Evolutionary conservation across 2,888 invertebrate genomes (phyloP).

Genomic region (Noctuana brunneofusca): DNA sequence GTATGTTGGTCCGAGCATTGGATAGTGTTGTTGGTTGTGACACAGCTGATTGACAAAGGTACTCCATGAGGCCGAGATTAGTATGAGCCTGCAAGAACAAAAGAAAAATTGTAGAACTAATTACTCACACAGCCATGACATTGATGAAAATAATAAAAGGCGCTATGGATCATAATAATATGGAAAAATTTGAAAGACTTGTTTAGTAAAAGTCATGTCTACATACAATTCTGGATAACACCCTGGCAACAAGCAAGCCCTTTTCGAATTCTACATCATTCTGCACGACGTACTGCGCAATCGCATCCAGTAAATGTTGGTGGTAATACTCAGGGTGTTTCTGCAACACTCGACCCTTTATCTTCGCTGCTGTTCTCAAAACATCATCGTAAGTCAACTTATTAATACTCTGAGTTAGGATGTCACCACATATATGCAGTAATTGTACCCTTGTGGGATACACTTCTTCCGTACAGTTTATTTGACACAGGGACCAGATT

Average conservation of each 20-base stretch:
- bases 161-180: too few species aligned
- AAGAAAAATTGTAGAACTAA: too few species aligned
- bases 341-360: conserved; percentile 69
- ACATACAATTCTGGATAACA: conserved; percentile 83
- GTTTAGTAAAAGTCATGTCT: too few species aligned
- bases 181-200: too few species aligned
- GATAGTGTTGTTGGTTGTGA: conserved; percentile 63
- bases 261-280: conserved; percentile 78
- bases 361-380: conserved; percentile 72
- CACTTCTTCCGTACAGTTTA: conserved; percentile 64
- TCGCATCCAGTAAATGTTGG: conserved; percentile 82
- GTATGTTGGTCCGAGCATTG: conserved; percentile 61
- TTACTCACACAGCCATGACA: too few species aligned
- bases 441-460: conserved; percentile 73
- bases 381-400: conserved; percentile 74
- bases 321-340: conserved; percentile 83
- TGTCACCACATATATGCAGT: conserved; percentile 77
- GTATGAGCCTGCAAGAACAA: conserved; percentile 76
- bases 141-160: too few species aligned
- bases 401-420: conserved; percentile 70
- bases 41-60: conserved; percentile 76
- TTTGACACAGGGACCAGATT: conserved; percentile 80
- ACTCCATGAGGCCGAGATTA: conserved; percentile 81
- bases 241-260: conserved; percentile 73
- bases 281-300: conserved; percentile 77